A percentile compares a stretch with the other conserved stretches of the same genome.
Conservation (phyloP, 2,888 invertebrate genomes). For the Xanthorhoe spadicearia region DNA sequence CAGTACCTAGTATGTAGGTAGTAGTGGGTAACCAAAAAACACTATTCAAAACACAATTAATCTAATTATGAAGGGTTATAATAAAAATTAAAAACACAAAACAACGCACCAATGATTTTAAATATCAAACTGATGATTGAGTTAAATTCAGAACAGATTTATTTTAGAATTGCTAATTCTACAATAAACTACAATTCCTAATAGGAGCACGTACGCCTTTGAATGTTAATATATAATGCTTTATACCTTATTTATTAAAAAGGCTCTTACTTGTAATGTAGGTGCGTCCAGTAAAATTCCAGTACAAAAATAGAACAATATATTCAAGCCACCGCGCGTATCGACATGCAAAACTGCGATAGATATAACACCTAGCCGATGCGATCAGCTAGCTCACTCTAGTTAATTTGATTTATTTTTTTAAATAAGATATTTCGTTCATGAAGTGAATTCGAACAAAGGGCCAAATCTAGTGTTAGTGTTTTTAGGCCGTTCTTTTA, state of each 20-base stretch:
- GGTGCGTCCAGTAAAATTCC: constrained; percentile 32
- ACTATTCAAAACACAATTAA: too few relatives aligned
- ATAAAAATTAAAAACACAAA: too few relatives aligned
- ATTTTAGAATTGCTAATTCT: not conserved
- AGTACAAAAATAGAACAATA: constrained; percentile 48
- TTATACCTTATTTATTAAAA: constrained; percentile 1
- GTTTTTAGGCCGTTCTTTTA: too few relatives aligned
- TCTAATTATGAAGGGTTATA: too few relatives aligned
- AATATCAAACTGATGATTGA: not conserved
- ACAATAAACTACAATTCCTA: not conserved
- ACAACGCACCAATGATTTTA: not conserved
- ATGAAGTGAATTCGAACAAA: too few relatives aligned
- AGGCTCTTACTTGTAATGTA: not conserved
- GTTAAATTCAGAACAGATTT: not conserved
- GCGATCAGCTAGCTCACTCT: constrained; percentile 23
- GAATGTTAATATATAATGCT: not conserved
- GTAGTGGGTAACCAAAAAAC: too few relatives aligned
- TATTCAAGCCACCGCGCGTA: constrained; percentile 40
- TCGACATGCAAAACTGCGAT: constrained; percentile 61
- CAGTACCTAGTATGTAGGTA: too few relatives aligned
- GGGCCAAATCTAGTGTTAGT: too few relatives aligned
- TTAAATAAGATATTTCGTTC: too few relatives aligned
- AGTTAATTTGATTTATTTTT: not conserved
- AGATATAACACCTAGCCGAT: constrained; percentile 53
- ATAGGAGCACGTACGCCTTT: not conserved